phyloP scores from a whole-genome alignment of 2,113 vertebrate genomes.

The Cottus gobio region DNA sequence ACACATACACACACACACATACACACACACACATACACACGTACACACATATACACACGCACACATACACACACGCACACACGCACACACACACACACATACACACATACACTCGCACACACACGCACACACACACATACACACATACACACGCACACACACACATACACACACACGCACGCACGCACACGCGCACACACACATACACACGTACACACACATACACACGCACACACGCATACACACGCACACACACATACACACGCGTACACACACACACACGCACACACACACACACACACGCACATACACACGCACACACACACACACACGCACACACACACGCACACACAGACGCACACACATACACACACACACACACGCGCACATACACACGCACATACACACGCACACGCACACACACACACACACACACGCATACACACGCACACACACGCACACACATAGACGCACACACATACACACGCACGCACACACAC shows the following conservation, averaged over 20 bases:
- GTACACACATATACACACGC: slow-evolving; percentile 13
- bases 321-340: slow-evolving; percentile 4
- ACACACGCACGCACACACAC: slow-evolving; percentile 15
- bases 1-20: slow-evolving; percentile 23
- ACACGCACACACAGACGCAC: too few species aligned
- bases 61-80: slow-evolving; percentile 1
- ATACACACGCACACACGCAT: too few species aligned
- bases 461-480: too few species aligned
- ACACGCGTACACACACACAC: background rate
- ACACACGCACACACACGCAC: slow-evolving; percentile 6
- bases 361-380: slow-evolving; percentile 4
- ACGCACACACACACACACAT: slow-evolving; percentile 8
- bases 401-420: slow-evolving; percentile 12
- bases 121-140: background rate
- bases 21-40: slow-evolving; percentile 1
- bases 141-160: too few species aligned
- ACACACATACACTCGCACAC: slow-evolving; percentile 19
- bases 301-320: background rate
- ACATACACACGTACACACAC: background rate
- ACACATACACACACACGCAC: slow-evolving; percentile 7
- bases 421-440: background rate
- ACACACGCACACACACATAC: slow-evolving; percentile 13
- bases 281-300: slow-evolving; percentile 8
- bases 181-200: slow-evolving; percentile 1
- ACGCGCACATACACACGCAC: background rate